Conservation (phyloP, 2,797 vertebrate species). For the Poecilia gillii region DNA sequence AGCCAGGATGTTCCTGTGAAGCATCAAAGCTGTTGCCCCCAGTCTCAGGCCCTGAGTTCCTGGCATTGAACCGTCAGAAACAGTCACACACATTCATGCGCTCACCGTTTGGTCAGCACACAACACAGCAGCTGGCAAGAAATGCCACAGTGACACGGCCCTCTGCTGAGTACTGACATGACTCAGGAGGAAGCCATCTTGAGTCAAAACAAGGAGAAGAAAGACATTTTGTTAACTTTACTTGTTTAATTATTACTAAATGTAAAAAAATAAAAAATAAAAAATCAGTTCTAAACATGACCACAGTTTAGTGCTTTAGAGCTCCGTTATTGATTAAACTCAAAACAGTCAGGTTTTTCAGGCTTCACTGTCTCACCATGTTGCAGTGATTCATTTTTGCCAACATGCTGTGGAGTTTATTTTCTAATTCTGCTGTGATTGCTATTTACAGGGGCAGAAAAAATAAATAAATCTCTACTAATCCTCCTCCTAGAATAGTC, state of each 20-base stretch:
- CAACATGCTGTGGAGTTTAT: slow-evolving; percentile 16
- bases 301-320: background rate
- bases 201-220: background rate
- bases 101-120: slow-evolving; percentile 44
- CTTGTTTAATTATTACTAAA: background rate
- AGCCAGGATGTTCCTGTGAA: slow-evolving; percentile 73
- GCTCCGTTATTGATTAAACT: background rate
- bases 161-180: slow-evolving; percentile 36
- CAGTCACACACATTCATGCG: slow-evolving; percentile 26
- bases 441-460: slow-evolving; percentile 19
- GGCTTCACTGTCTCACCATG: background rate
- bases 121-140: slow-evolving; percentile 50
- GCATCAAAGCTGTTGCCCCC: slow-evolving; percentile 73
- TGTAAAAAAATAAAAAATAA: background rate
- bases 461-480: slow-evolving; percentile 30
- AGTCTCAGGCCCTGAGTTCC: slow-evolving; percentile 41
- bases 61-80: slow-evolving; percentile 52
- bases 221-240: background rate
- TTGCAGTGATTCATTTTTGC: slow-evolving; percentile 6
- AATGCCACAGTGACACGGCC: slow-evolving; percentile 58
- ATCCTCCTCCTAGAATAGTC: slow-evolving; percentile 27
- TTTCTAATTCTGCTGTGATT: slow-evolving; percentile 16
- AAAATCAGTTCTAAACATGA: background rate
- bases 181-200: slow-evolving; percentile 18
- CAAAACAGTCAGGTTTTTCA: background rate